Conservation (phyloP, 2,888 invertebrate species). For the Pheosia tremula region DNA sequence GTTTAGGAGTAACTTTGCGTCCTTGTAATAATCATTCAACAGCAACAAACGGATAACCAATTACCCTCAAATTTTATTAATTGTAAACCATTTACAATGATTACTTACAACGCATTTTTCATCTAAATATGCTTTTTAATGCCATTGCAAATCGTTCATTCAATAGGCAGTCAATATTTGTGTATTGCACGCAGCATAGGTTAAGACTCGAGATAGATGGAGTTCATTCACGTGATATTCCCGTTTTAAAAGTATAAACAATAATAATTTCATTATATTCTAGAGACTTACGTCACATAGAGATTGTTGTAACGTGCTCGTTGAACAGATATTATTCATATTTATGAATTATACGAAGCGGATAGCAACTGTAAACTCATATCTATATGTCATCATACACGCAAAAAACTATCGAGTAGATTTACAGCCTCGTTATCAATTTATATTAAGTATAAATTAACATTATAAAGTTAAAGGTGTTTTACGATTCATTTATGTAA, state of each 20-base stretch:
- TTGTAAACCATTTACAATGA: no score
- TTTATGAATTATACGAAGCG: background rate
- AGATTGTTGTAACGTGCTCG: background rate
- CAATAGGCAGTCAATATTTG: no score
- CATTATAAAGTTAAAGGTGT: background rate
- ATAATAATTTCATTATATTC: no score
- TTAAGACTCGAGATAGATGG: no score
- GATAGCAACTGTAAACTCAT: background rate
- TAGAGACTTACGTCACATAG: background rate
- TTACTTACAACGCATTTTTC: no score
- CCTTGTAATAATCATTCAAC: background rate
- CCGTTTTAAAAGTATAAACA: no score
- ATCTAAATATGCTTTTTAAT: no score
- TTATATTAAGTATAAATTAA: background rate
- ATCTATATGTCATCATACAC: background rate
- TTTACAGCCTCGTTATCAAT: background rate
- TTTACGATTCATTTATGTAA: background rate
- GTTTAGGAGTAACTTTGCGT: background rate
- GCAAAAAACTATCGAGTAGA: background rate
- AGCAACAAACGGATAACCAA: no score
- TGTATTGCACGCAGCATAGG: no score
- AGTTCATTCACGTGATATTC: no score
- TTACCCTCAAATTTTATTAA: no score
- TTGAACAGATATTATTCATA: background rate
- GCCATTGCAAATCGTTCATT: no score